These are phyloP conservation scores for Propithecus perrieri DNA, from an alignment of 2,797 vertebrate genomes.

Conservation along the genomic window DNA sequence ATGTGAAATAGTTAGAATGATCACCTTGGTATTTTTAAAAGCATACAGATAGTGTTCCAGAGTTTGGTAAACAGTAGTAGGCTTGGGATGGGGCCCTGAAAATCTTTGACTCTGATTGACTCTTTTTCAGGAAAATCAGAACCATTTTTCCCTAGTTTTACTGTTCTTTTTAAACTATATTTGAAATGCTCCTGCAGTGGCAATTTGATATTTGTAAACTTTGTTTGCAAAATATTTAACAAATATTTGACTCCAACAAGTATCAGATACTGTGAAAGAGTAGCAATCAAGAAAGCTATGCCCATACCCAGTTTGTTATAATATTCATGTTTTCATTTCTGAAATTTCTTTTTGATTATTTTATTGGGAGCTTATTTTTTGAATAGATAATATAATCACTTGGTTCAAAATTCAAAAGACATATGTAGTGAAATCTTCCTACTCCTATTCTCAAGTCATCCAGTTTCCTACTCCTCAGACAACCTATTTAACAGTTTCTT, in stretches of 20 bases:
- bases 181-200: background rate
- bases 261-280: background rate
- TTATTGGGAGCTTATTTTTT: background rate
- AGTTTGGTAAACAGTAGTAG: background rate
- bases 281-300: background rate
- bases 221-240: background rate
- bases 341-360: constrained; percentile 31
- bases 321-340: constrained; percentile 46
- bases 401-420: constrained; percentile 18
- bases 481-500: background rate
- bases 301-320: background rate
- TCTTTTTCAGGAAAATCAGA: background rate
- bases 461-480: background rate
- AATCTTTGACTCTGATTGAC: background rate
- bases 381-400: background rate
- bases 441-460: background rate
- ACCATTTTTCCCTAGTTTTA: background rate
- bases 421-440: background rate
- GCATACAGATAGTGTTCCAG: background rate
- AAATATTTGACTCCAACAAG: background rate
- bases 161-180: constrained; percentile 34
- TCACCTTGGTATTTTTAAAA: background rate
- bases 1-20: background rate
- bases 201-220: background rate
- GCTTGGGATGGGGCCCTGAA: background rate